Evolutionary conservation across 1,140 invertebrate species (phyloP).

Genomic region (Drosophila erecta): DNA sequence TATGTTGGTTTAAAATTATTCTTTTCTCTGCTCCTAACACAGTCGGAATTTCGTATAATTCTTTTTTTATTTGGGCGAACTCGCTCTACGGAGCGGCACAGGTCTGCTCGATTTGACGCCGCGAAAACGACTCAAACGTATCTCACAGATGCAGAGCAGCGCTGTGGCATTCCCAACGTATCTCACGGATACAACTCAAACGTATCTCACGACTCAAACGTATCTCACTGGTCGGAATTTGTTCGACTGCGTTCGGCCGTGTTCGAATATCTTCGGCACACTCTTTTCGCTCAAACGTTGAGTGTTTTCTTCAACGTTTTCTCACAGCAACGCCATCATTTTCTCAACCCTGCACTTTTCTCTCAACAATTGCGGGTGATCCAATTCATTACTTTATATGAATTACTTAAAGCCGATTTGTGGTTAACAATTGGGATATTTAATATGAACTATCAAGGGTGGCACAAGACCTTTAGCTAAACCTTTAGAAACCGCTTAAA

Average conservation of each 20-base stretch:
- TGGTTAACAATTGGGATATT: constrained; percentile 14
- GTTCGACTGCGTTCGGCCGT: constrained; percentile 10
- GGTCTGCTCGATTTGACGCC: constrained; percentile 17
- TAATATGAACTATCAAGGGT: not conserved
- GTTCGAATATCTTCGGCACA: constrained; percentile 14
- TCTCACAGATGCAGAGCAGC: constrained; percentile 3
- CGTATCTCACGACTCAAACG: constrained; percentile 13
- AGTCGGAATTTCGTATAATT: constrained; percentile 11
- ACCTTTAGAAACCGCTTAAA: not conserved
- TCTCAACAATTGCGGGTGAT: constrained; percentile 20
- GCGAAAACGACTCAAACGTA: constrained; percentile 14
- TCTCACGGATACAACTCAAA: constrained; percentile 11
- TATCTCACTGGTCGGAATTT: constrained; percentile 10
- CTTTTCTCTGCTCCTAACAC: constrained; percentile 8
- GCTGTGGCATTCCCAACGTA: constrained; percentile 1
- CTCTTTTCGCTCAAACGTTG: constrained; percentile 7
- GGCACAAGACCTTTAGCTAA: not conserved
- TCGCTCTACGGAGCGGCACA: constrained; percentile 13
- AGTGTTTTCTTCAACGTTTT: constrained; percentile 21
- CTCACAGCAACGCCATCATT: constrained; percentile 10
- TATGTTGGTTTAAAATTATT: constrained; percentile 15
- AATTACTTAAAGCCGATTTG: constrained; percentile 12
- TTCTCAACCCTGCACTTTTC: constrained; percentile 20
- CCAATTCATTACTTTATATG: constrained; percentile 24
- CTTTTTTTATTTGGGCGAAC: constrained; percentile 10